Evolutionary conservation across 2,113 vertebrate genomes (phyloP).

Genomic region (Thymallus thymallus): DNA sequence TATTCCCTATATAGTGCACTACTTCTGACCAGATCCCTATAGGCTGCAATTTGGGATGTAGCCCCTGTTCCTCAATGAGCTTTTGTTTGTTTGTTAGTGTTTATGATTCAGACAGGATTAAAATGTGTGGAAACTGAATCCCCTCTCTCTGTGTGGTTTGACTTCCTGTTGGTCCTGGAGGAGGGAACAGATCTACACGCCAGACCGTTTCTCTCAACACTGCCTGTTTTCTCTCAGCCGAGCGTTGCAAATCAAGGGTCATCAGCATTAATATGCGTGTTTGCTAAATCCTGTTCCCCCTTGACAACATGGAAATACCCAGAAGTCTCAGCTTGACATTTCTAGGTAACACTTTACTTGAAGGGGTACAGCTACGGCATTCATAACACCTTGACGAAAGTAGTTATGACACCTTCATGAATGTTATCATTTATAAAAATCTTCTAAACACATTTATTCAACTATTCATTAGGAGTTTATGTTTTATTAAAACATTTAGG

Average conservation of each 20-base stretch:
- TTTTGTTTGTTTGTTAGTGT: conserved; percentile 50
- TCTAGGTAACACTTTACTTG: no score
- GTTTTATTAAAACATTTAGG: no score
- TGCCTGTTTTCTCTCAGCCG: conserved; percentile 57
- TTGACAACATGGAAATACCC: conserved; percentile 6
- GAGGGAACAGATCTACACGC: conserved; percentile 36
- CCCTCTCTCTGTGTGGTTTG: neutral
- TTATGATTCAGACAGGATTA: conserved; percentile 41
- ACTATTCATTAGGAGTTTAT: no score
- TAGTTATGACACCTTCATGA: no score
- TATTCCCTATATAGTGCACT: no score
- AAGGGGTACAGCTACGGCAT: neutral
- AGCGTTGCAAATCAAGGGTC: conserved; percentile 55
- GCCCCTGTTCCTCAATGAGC: conserved; percentile 8
- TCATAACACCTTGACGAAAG: no score
- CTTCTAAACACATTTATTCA: no score
- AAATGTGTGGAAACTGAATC: conserved; percentile 23
- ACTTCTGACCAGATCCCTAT: no score
- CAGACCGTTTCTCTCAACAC: conserved; percentile 51
- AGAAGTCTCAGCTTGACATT: no score
- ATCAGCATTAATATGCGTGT: conserved; percentile 54
- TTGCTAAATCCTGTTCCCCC: conserved; percentile 39
- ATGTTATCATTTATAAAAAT: no score
- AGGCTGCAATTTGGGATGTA: neutral
- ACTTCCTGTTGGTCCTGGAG: conserved; percentile 53